A percentile compares a stretch with the other conserved stretches of the same genome.
phyloP scores from a whole-genome alignment of 2,888 invertebrate species.

The Pegoplata infirma region DNA sequence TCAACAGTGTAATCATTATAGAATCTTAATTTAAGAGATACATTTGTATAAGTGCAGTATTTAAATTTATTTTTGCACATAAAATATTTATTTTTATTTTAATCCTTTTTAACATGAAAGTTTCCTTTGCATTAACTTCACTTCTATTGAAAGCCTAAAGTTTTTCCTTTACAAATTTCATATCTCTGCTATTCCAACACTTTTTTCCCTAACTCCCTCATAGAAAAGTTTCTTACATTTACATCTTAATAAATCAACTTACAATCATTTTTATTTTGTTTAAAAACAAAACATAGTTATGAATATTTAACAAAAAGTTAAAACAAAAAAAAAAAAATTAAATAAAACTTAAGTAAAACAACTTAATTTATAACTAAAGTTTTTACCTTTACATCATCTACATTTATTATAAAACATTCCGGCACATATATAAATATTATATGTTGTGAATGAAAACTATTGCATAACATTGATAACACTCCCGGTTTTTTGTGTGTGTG shows the following conservation, averaged over 20 bases:
- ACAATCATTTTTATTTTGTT: constrained; percentile 44
- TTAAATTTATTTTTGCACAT: no score
- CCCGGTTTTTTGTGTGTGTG: constrained; percentile 13
- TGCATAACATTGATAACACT: constrained; percentile 63
- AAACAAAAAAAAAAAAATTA: background rate
- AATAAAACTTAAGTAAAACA: constrained; percentile 52
- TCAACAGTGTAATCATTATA: no score
- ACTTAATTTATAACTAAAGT: constrained; percentile 60
- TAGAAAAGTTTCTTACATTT: constrained; percentile 43
- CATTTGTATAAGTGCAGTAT: no score
- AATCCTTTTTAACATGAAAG: no score
- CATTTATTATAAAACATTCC: constrained; percentile 31
- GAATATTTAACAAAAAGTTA: constrained; percentile 55
- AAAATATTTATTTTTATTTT: no score
- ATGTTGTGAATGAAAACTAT: constrained; percentile 43
- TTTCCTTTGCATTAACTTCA: no score
- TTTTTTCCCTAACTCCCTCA: background rate
- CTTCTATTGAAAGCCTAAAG: no score
- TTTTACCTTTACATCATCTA: constrained; percentile 55
- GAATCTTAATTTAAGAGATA: no score
- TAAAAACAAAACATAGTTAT: constrained; percentile 57
- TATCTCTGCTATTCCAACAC: constrained; percentile 29
- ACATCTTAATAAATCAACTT: constrained; percentile 59
- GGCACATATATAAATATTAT: constrained; percentile 11
- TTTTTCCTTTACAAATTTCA: no score